Evolutionary conservation across 2,888 invertebrate species (phyloP).

Genomic region (Thymelicus sylvestris): DNA sequence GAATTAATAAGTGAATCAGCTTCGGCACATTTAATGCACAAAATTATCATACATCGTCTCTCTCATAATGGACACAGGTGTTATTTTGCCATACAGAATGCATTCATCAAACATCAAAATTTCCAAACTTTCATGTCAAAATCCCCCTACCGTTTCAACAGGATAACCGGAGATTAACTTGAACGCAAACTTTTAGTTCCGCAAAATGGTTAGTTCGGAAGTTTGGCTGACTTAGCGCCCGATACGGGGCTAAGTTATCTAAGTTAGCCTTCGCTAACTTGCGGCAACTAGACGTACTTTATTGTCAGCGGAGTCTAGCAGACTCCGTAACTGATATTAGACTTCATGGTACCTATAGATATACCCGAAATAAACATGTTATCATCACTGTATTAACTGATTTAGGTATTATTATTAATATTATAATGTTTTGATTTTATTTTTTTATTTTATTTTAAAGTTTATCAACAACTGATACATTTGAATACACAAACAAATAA

Average conservation of each 20-base stretch:
- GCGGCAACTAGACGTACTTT: slow-evolving; percentile 71
- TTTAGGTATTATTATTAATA: no score
- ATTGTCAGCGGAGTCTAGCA: slow-evolving; percentile 60
- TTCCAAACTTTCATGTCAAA: slow-evolving; percentile 18
- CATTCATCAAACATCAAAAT: background rate
- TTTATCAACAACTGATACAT: no score
- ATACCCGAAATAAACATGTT: no score
- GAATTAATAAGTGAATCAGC: no score
- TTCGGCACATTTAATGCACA: no score
- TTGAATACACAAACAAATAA: no score
- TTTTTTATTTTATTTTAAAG: no score
- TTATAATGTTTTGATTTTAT: no score
- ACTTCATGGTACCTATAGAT: background rate
- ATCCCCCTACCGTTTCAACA: slow-evolving; percentile 39
- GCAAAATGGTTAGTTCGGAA: slow-evolving; percentile 71
- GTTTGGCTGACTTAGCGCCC: slow-evolving; percentile 76
- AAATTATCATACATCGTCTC: no score
- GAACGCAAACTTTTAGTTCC: slow-evolving; percentile 62
- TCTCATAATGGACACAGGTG: no score
- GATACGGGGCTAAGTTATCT: slow-evolving; percentile 75
- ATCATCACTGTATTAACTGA: no score
- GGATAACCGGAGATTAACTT: slow-evolving; percentile 49
- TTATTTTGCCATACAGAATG: no score
- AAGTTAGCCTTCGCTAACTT: slow-evolving; percentile 71
- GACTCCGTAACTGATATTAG: slow-evolving; percentile 42